Base-by-base conservation (phyloP, 23 tunicate genomes). In the Botrylloides violaceus region DNA sequence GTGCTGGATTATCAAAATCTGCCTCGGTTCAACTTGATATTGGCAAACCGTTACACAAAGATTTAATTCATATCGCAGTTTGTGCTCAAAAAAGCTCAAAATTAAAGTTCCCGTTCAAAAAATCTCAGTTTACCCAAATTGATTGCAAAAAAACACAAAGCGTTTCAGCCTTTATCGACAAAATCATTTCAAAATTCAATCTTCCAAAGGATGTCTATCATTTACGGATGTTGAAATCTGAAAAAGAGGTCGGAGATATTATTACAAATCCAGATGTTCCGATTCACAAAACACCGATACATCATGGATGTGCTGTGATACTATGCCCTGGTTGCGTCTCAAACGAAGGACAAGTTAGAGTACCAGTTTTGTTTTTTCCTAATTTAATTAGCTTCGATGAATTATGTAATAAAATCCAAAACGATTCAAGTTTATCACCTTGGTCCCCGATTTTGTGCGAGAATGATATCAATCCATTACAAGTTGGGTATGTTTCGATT, bases 201-300 rank as follows among this genome's bases (percentile, higher is more conserved):
- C 56, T 68, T 34, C 28, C 29, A 4, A 30, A 68, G 24, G 74
- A 37, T 0, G 47, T 23, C 4, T 20, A 43, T 19, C 58, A 68
- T 43, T 30, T 68, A 4, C 36, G 74, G 57, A 37, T 39, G 18
- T 68, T 68, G 28, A 68, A 68, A 28, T 37, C 56, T 19, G 74
- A 68, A 26, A 68, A 68, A 37, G 74, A 68, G 28, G 74, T 26
- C 25, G 74, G 74, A 20, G 74, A 68, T 32, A 43, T 68, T 35
- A 32, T 68, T 9, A 36, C 74, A 4, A 37, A 43, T 37, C 74
- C 58, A 36, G 58, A 43, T 32, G 6, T 1, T 19, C 24, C 57
- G 3, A 9, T 68, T 43, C 56, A 68, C 12, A 68, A 68, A 22
- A 68, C 74, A 1, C 26, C 26, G 24, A 37, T 68, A 24, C 26